Conservation (phyloP, 2,113 vertebrate genomes). For the Polyodon spathula region DNA sequence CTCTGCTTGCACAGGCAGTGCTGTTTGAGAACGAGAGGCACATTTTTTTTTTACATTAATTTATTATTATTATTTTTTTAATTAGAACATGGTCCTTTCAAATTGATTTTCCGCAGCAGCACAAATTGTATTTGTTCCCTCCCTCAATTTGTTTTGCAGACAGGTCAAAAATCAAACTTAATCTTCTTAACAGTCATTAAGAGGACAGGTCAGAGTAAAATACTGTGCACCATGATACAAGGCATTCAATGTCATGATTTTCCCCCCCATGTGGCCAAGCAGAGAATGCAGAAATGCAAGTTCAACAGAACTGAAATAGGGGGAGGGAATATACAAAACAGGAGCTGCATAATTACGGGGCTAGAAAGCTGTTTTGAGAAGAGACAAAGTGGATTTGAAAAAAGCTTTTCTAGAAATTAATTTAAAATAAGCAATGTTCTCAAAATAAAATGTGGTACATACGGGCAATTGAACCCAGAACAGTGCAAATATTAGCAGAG, state of each 20-base stretch:
- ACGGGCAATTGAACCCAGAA: slow-evolving; percentile 58
- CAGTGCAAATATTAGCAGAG: slow-evolving; percentile 85
- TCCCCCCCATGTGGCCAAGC: too few relatives aligned
- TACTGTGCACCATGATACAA: not conserved
- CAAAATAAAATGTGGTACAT: slow-evolving; percentile 66
- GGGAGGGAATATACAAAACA: not conserved
- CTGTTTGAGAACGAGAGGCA: slow-evolving; percentile 83
- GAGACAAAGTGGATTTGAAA: slow-evolving; percentile 22
- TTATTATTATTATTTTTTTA: not conserved
- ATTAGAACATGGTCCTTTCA: not conserved
- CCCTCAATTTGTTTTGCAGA: too few relatives aligned
- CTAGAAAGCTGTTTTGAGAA: slow-evolving; percentile 36
- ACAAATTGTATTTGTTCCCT: too few relatives aligned
- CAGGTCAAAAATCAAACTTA: too few relatives aligned
- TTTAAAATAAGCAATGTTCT: slow-evolving; percentile 63
- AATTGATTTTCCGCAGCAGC: too few relatives aligned
- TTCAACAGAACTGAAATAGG: too few relatives aligned
- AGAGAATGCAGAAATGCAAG: too few relatives aligned
- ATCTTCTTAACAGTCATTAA: too few relatives aligned
- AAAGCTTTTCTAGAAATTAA: slow-evolving; percentile 28
- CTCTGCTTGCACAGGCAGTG: slow-evolving; percentile 83
- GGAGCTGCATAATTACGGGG: slow-evolving; percentile 9
- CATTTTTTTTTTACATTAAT: slow-evolving; percentile 40
- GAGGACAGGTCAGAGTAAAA: too few relatives aligned
- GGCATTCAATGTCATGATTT: slow-evolving; percentile 2